Base-by-base conservation (phyloP, 2,888 invertebrate genomes). In the Drosophila quinaria region DNA sequence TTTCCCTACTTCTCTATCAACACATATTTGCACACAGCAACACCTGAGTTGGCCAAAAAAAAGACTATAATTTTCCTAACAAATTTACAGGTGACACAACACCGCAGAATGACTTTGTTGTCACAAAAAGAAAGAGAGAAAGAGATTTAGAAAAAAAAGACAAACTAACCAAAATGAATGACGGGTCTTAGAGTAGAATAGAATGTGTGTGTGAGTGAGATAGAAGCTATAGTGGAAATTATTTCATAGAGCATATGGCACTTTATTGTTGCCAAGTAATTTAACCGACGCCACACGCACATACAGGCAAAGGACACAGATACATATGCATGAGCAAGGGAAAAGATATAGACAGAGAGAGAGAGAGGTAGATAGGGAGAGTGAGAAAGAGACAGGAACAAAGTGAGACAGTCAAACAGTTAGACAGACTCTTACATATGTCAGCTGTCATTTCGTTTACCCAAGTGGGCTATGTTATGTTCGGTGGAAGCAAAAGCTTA, bases 231-330 rank as follows among this genome's bases (percentile, higher is more conserved):
- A 52, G 37, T 50, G 41, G 42, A 89, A 84, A 89, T 87, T 77
- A 79, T 87, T 79, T 78, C 76, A 81, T 69, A 78, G 73, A 71
- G 74, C 68, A 68, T 46, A 75, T 75, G 86, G 78, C 89, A 90
- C 89, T 90, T 90, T 90, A 90, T 87, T 87, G 90, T 90, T 85
- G 79, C 81, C 84, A 87, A 90, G 89, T 90, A 87, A 90, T 90
- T 90, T 89, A 90, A 90, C 90, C 84, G 80, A 79, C 78, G 72
- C 60, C 52, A 63, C 58, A 68, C 41, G 63, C 56, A 71, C 33
- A 59, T 13, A 22, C 50, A 55, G 17, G 44, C 31, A 49, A 29
- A 50, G n/a, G 19, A 8, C 49, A 60, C 50, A 50, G 25, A 51
- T 51, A 49, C 55, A 49, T 55, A 47, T 55, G 37, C 47, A 55